Evolutionary conservation across 2,797 vertebrate species (phyloP).

Genomic region (Gymnothorax javanicus): DNA sequence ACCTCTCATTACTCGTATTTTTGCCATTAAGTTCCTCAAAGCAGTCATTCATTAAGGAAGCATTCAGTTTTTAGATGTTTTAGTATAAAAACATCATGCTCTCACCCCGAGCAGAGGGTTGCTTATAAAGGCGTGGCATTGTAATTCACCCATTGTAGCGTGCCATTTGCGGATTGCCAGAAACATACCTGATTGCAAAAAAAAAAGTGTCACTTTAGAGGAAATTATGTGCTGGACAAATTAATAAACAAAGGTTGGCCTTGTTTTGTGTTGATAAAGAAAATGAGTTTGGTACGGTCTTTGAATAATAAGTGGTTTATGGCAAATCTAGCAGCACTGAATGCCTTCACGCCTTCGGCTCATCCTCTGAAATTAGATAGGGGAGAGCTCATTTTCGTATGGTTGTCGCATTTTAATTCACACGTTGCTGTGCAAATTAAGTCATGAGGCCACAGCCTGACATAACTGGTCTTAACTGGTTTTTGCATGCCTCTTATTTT

Average conservation of each 20-base stretch:
- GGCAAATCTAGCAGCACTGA: background rate
- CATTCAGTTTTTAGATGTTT: background rate
- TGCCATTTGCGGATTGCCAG: background rate
- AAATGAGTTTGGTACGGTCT: background rate
- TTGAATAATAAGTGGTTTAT: conserved; percentile 12
- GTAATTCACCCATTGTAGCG: background rate
- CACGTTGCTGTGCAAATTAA: no score
- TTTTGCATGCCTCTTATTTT: background rate
- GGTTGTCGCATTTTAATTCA: no score
- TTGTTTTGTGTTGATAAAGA: conserved; percentile 16
- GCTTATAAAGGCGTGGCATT: background rate
- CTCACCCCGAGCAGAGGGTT: conserved; percentile 11
- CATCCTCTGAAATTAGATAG: background rate
- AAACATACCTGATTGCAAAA: conserved; percentile 9
- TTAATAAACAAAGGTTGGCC: conserved; percentile 9
- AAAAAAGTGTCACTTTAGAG: background rate
- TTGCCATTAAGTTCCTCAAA: background rate
- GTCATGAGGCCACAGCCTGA: background rate
- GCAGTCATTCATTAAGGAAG: conserved; percentile 17
- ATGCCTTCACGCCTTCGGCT: background rate
- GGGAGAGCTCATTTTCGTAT: no score
- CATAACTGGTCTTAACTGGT: background rate
- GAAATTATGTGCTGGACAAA: conserved; percentile 13
- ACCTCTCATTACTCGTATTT: background rate
- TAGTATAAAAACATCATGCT: background rate